These are phyloP conservation scores for Ephydatia muelleri DNA, from an alignment of 37 sponge, comb jelly and placozoan species.

Conservation along the genomic window DNA sequence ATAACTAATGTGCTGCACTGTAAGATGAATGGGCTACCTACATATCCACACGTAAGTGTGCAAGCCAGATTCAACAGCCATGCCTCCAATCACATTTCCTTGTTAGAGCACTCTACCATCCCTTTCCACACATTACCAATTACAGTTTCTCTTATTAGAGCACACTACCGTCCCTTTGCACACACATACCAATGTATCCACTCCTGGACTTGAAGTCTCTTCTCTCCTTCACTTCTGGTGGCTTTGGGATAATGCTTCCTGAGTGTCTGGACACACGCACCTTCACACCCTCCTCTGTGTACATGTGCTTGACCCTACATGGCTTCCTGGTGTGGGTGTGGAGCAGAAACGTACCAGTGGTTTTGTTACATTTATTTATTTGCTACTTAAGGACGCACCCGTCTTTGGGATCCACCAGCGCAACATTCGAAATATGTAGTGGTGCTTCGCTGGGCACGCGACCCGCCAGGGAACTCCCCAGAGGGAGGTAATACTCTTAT, in stretches of 20 bases:
- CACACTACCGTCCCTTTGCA: background rate
- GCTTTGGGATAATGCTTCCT: conserved; percentile 73
- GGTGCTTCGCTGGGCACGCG: conserved; percentile 70
- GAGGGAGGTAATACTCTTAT: conserved; percentile 14
- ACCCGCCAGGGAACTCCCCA: conserved; percentile 37
- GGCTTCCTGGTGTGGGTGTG: conserved; percentile 60
- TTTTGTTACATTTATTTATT: too few relatives aligned
- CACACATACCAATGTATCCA: conserved; percentile 57
- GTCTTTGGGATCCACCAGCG: conserved; percentile 84
- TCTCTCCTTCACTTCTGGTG: conserved; percentile 52
- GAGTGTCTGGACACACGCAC: conserved; percentile 78
- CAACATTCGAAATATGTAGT: conserved; percentile 81
- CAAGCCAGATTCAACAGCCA: too few relatives aligned
- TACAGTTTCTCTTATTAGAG: background rate
- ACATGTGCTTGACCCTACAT: conserved; percentile 65
- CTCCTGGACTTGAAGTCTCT: conserved; percentile 66
- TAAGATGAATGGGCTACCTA: background rate
- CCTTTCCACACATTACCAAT: too few relatives aligned
- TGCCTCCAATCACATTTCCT: too few relatives aligned
- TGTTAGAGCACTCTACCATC: too few relatives aligned
- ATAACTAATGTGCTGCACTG: background rate
- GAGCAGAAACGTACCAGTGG: too few relatives aligned
- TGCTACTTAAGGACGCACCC: conserved; percentile 61
- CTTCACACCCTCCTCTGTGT: conserved; percentile 75
- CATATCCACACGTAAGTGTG: too few relatives aligned